Evolutionary conservation across 2,888 invertebrate species (phyloP).

Genomic region (Cerceris ruficornis): DNA sequence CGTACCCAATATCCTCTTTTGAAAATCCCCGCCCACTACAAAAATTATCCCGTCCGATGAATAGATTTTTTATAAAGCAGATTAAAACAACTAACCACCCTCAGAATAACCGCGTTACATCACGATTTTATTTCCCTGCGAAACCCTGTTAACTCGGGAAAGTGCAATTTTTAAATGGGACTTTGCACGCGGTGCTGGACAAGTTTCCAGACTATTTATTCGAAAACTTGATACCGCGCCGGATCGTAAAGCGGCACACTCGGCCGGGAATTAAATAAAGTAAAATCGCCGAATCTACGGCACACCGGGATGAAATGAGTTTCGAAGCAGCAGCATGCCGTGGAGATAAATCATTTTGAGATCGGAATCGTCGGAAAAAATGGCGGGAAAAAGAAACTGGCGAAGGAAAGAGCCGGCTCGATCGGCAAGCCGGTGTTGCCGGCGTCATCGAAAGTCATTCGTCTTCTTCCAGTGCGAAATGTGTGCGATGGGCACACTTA

Average conservation of each 20-base stretch:
- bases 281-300: not conserved
- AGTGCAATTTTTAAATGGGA: no score
- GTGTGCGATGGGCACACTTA: slow-evolving; percentile 61
- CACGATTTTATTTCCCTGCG: no score
- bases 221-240: not conserved
- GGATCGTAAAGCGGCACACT: not conserved
- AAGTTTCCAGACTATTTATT: not conserved
- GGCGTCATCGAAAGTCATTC: slow-evolving; percentile 65
- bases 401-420: not conserved
- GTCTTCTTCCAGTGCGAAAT: slow-evolving; percentile 56
- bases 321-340: not conserved
- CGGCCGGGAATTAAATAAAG: not conserved
- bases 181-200: no score
- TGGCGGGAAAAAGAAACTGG: slow-evolving; percentile 13
- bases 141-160: no score
- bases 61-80: no score
- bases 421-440: slow-evolving; percentile 12
- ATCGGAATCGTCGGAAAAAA: slow-evolving; percentile 29
- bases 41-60: no score
- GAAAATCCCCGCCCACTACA: no score
- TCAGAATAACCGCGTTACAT: no score
- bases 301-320: not conserved
- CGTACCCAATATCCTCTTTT: no score
- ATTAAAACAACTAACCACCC: no score
- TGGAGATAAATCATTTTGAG: slow-evolving; percentile 1